Conservation (phyloP, 2,797 vertebrate genomes). For the Myotis myotis region DNA sequence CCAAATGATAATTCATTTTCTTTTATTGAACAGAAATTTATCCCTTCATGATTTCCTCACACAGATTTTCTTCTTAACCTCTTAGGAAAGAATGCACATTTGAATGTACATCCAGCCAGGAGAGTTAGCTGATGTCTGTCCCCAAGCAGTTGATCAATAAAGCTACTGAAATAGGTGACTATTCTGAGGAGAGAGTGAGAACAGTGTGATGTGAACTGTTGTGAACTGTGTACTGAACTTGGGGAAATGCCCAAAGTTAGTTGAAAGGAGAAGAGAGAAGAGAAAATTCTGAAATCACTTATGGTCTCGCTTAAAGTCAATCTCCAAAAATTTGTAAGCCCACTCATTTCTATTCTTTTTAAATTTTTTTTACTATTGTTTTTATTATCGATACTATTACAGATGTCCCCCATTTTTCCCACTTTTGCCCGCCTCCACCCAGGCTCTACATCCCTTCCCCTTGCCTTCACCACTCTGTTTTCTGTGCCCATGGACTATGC, state of each 20-base stretch:
- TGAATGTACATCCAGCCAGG: background rate
- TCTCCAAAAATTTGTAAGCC: background rate
- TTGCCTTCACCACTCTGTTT: background rate
- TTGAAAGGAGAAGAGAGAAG: background rate
- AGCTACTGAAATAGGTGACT: background rate
- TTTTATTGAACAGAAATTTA: background rate
- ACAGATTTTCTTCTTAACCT: background rate
- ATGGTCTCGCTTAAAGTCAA: background rate
- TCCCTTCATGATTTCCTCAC: background rate
- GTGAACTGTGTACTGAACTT: background rate
- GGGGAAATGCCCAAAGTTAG: background rate
- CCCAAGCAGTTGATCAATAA: background rate
- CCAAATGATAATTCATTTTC: background rate
- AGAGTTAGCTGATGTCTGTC: background rate
- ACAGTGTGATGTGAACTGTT: background rate
- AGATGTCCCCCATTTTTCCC: background rate
- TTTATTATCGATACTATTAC: background rate
- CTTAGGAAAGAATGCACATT: background rate
- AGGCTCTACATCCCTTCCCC: background rate
- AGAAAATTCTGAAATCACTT: background rate
- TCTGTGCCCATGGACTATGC: background rate
- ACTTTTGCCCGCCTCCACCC: background rate
- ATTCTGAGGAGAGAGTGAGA: background rate
- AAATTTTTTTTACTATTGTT: background rate
- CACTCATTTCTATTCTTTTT: background rate